These are phyloP conservation scores for Denticeps clupeoides DNA, from an alignment of 2,797 vertebrate species.

Conservation along the genomic window DNA sequence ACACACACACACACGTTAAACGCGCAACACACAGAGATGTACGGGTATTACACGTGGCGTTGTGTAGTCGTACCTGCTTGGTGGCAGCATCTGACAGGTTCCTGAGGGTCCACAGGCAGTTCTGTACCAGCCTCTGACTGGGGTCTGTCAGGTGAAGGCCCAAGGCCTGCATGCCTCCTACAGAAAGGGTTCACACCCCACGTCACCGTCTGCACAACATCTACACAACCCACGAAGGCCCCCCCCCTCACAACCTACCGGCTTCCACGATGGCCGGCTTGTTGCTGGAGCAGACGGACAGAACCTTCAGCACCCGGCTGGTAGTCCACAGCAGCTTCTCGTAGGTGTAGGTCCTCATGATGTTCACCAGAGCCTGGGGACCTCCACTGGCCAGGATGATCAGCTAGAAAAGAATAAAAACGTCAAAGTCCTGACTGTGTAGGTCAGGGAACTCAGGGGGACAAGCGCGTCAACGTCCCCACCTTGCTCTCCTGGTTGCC, in stretches of 20 bases:
- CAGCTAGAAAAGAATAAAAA: slow-evolving; percentile 55
- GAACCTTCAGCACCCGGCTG: slow-evolving; percentile 94
- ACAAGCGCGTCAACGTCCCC: neutral
- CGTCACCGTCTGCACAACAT: neutral
- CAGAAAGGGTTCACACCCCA: neutral
- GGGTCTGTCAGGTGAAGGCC: slow-evolving; percentile 94
- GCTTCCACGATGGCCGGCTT: slow-evolving; percentile 98
- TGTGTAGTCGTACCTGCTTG: slow-evolving; percentile 71
- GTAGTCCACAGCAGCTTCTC: slow-evolving; percentile 99
- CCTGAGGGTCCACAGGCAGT: slow-evolving; percentile 97
- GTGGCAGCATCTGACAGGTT: slow-evolving; percentile 98
- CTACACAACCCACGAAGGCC: neutral
- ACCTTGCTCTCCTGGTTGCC: slow-evolving; percentile 99
- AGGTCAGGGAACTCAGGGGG: neutral
- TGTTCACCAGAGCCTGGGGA: slow-evolving; percentile 94
- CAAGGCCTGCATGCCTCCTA: slow-evolving; percentile 96
- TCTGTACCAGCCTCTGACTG: slow-evolving; percentile 95
- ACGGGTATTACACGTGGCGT: neutral
- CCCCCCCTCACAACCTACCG: slow-evolving; percentile 57
- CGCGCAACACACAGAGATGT: slow-evolving; percentile 54
- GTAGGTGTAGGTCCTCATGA: slow-evolving; percentile 97
- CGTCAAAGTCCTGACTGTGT: neutral
- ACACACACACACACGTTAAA: slow-evolving; percentile 35
- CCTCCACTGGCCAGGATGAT: slow-evolving; percentile 97
- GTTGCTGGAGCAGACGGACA: slow-evolving; percentile 98